These are phyloP conservation scores for Paratilapia polleni DNA, from an alignment of 2,113 vertebrate genomes.

Conservation along the genomic window DNA sequence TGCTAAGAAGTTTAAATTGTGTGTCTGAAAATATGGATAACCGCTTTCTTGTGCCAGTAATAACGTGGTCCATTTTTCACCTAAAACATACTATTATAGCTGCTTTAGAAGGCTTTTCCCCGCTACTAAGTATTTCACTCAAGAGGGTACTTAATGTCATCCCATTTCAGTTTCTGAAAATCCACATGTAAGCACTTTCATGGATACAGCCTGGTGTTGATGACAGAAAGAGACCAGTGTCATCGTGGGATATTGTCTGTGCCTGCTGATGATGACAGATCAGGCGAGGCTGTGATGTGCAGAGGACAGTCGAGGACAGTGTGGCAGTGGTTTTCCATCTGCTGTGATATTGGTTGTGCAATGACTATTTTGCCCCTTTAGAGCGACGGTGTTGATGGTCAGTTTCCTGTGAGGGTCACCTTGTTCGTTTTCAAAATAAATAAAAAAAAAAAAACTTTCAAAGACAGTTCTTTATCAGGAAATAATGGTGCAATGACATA, in stretches of 20 bases:
- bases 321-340: constrained; percentile 11
- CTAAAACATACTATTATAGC: neutral
- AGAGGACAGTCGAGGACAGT: constrained; percentile 10
- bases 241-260: neutral
- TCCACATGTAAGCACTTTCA: neutral
- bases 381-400: constrained; percentile 21
- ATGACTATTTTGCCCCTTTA: constrained; percentile 4
- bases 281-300: neutral
- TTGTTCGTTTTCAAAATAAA: constrained; percentile 29
- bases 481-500: neutral
- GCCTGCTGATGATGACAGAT: neutral
- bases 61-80: neutral
- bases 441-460: constrained; percentile 7
- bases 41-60: neutral
- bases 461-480: constrained; percentile 2
- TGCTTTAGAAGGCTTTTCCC: neutral
- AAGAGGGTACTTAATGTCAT: neutral
- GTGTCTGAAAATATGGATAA: neutral
- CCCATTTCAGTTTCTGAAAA: neutral
- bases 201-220: neutral
- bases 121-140: neutral
- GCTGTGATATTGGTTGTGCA: constrained; percentile 1
- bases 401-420: constrained; percentile 27
- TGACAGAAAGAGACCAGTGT: neutral
- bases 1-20: neutral